phyloP scores from a whole-genome alignment of 2,113 vertebrate genomes.

The Cyprinodon variegatus region DNA sequence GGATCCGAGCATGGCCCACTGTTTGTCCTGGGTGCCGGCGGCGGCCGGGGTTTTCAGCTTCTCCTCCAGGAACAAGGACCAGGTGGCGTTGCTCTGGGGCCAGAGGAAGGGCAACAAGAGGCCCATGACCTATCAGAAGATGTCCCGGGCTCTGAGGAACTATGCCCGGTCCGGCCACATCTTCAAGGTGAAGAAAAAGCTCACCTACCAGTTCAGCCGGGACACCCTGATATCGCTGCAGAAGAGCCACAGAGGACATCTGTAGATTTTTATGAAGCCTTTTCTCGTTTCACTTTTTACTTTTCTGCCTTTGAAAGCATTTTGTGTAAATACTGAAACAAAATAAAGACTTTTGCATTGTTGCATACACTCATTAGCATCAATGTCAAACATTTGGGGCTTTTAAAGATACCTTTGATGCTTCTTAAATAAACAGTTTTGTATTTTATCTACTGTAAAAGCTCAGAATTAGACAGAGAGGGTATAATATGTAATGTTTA shows the following conservation, averaged over 20 bases:
- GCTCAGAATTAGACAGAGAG: neutral
- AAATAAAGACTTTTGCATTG: neutral
- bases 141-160: slow-evolving; percentile 84
- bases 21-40: slow-evolving; percentile 79
- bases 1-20: slow-evolving; percentile 81
- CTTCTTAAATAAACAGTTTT: neutral
- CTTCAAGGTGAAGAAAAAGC: slow-evolving; percentile 84
- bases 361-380: neutral
- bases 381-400: neutral
- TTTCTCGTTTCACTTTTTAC: neutral
- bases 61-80: slow-evolving; percentile 82
- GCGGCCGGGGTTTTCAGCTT: slow-evolving; percentile 78
- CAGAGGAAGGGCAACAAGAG: slow-evolving; percentile 81
- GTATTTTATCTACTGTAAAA: neutral
- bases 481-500: neutral
- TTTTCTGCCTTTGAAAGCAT: no score
- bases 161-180: slow-evolving; percentile 82
- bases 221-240: slow-evolving; percentile 68
- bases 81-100: slow-evolving; percentile 81
- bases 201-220: slow-evolving; percentile 80
- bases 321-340: neutral
- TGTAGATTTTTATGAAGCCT: slow-evolving; percentile 3
- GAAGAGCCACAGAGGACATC: slow-evolving; percentile 21
- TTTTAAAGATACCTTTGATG: no score
- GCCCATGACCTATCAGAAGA: slow-evolving; percentile 86